These are phyloP conservation scores for Schizothorax lantsangensis DNA, from an alignment of 2,797 vertebrate species.

Conservation along the genomic window DNA sequence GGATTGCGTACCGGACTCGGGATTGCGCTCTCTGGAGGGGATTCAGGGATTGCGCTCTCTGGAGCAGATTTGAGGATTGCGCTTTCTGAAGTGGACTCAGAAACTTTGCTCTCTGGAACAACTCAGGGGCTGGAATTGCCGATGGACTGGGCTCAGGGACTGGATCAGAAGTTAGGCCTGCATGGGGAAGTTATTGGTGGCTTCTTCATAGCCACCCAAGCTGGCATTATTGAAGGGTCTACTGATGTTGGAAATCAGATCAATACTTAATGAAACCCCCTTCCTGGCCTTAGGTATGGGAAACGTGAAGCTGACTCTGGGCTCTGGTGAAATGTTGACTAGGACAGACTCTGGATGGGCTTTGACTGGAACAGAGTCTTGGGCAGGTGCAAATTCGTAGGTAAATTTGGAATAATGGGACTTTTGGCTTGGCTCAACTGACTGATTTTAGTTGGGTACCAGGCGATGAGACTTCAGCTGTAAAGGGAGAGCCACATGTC, in stretches of 20 bases:
- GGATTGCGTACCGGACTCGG: too few species aligned
- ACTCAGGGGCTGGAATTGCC: too few species aligned
- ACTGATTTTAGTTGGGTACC: neutral
- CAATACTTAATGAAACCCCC: neutral
- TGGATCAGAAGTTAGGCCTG: too few species aligned
- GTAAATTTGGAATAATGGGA: neutral
- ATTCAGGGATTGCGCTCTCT: neutral
- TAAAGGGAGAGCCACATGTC: neutral
- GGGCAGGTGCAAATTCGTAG: neutral
- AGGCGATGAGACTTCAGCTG: neutral
- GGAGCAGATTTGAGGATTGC: accelerated
- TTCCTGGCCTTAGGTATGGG: neutral
- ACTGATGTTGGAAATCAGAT: neutral
- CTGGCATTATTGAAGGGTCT: neutral
- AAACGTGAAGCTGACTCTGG: neutral
- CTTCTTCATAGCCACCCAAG: too few species aligned
- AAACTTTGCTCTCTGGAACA: too few species aligned
- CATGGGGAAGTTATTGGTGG: too few species aligned
- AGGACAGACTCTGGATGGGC: neutral
- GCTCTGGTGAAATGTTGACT: neutral
- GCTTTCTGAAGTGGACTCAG: too few species aligned
- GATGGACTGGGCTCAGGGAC: too few species aligned
- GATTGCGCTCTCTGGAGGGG: too few species aligned
- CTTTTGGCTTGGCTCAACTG: neutral
- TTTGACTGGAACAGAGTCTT: neutral